Conservation (phyloP, 1,140 invertebrate genomes). For the Bombus breviceps region DNA sequence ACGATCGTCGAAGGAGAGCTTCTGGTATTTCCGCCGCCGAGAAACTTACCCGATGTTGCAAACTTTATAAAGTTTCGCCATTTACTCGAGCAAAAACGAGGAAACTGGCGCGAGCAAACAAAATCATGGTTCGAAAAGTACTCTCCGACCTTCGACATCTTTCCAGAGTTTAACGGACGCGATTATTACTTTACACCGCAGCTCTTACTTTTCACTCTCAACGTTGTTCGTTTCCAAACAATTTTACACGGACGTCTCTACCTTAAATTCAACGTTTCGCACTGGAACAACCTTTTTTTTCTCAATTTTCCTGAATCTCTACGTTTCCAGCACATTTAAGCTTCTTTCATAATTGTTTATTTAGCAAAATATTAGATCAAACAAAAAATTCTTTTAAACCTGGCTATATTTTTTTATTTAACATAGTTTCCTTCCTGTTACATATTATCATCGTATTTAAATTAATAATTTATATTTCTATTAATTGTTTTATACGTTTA, state of each 20-base stretch:
- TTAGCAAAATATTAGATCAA: background rate
- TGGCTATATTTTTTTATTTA: no score
- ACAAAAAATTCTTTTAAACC: background rate
- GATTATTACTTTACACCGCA: constrained; percentile 53
- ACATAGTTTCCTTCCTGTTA: no score
- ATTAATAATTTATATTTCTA: no score
- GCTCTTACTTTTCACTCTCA: constrained; percentile 33
- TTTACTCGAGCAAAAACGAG: constrained; percentile 62
- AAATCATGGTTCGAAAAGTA: constrained; percentile 64
- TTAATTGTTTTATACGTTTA: no score
- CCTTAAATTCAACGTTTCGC: background rate
- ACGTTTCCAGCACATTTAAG: background rate
- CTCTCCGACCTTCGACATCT: constrained; percentile 65
- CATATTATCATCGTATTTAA: no score
- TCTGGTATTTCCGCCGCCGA: constrained; percentile 41
- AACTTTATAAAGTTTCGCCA: constrained; percentile 68
- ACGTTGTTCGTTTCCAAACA: constrained; percentile 15
- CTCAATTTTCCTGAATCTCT: background rate
- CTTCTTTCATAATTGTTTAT: background rate
- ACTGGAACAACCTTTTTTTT: background rate
- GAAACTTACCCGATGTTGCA: constrained; percentile 53
- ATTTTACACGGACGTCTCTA: constrained; percentile 1
- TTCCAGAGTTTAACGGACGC: constrained; percentile 55
- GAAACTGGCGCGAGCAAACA: constrained; percentile 60
- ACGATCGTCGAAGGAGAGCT: constrained; percentile 21